Percentiles rank a stretch among this genome's conserved stretches.
Conservation (phyloP, 2,888 invertebrate genomes). For the Diogma glabrata region DNA sequence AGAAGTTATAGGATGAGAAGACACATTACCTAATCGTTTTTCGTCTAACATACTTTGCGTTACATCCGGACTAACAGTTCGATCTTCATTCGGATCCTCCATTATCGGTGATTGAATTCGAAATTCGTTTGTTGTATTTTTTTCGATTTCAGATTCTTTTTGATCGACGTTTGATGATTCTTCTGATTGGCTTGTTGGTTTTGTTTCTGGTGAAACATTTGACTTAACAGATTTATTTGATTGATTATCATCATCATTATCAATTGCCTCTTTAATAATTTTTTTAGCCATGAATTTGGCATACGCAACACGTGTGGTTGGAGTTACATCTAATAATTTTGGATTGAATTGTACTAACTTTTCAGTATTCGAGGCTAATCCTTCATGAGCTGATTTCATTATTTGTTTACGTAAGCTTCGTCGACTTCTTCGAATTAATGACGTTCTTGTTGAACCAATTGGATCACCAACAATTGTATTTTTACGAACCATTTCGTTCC, state of each 20-base stretch:
- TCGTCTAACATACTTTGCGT: too few relatives aligned
- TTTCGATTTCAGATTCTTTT: conserved; percentile 28
- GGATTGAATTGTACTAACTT: conserved; percentile 75
- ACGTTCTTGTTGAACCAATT: conserved; percentile 64
- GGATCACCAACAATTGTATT: conserved; percentile 60
- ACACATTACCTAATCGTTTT: too few relatives aligned
- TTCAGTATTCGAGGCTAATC: conserved; percentile 58
- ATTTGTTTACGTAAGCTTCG: conserved; percentile 63
- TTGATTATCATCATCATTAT: conserved; percentile 17
- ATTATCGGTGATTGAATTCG: conserved; percentile 47
- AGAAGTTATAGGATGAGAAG: too few relatives aligned
- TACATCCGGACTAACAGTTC: conserved; percentile 18
- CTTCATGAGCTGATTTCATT: conserved; percentile 50
- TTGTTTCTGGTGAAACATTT: conserved; percentile 22
- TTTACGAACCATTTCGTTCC: conserved; percentile 71
- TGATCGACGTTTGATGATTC: conserved; percentile 29
- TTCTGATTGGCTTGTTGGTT: conserved; percentile 24
- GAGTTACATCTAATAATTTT: conserved; percentile 59
- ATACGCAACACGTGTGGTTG: conserved; percentile 70
- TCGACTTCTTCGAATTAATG: conserved; percentile 48
- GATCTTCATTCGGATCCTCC: conserved; percentile 44
- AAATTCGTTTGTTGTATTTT: too few relatives aligned
- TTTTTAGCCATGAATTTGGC: conserved; percentile 77
- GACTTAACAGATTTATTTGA: conserved; percentile 1
- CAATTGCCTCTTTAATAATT: conserved; percentile 38